Base-by-base conservation (phyloP, 1,140 invertebrate species). In the Apis dorsata region DNA sequence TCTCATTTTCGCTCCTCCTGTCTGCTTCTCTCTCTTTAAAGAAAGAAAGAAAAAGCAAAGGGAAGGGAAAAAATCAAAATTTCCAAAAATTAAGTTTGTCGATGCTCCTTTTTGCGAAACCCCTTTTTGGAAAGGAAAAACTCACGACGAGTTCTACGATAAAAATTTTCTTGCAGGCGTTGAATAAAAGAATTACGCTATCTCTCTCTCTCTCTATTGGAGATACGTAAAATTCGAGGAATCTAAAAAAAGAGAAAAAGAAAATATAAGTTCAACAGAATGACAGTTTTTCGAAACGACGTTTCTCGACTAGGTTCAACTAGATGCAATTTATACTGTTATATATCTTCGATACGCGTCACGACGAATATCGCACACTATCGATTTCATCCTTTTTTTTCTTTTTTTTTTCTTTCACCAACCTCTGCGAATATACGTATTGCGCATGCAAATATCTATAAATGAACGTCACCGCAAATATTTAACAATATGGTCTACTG, bases 401-500 rank as follows among this genome's bases (percentile, higher is more conserved):
- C 3, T 24, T 24, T 63, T 2, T 5, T 63, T n/a, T 11, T 4
- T 28, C 3, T 13, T 12, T 51, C 78, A 59, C 15, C 62, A 44
- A 28, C 21, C 17, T 51, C 51, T 15, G 57, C 15, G 34, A 83
- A 77, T 44, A 44, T 34, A 34, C 34, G 80, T 81, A 66, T 55
- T 24, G 24, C 71, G 63, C 81, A 84, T 88, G 75, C 73, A 84
- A 81, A 79, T 66, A 24, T 76, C 75, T 57, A 55, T 24, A 24
- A 15, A 24, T 2, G 34, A 24, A 24, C 72, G 19, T 17, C 44
- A 51, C 28, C 66, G 69, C 77, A 83, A 81, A 88, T 86, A 87
- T 88, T 86, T 85, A 84, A 83, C 84, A 88, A 89, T 89, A 83
- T 84, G 81, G 21, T 69, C 34, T 60, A 74, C 76, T 21, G 79